Percentiles rank a stretch among this genome's conserved stretches.
These are phyloP conservation scores for Brachystomella parvula DNA, from an alignment of 1,140 invertebrate species.

Conservation along the genomic window DNA sequence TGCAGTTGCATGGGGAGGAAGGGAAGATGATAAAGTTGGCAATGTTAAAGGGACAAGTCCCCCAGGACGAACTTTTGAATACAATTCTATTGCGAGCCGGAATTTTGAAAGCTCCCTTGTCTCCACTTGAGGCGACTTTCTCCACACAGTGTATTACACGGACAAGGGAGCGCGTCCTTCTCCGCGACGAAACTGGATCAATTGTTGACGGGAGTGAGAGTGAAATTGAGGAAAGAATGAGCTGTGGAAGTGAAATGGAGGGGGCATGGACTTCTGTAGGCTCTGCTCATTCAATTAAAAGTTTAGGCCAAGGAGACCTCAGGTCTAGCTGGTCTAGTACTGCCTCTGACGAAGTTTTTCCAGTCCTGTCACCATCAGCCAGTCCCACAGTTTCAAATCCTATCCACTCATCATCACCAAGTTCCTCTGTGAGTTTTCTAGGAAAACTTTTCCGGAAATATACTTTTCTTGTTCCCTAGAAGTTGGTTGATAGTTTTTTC, in stretches of 20 bases:
- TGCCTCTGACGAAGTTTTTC: not conserved
- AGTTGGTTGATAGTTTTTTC: too few species aligned
- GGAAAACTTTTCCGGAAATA: too few species aligned
- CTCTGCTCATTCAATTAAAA: constrained; percentile 6
- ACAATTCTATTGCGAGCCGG: constrained; percentile 60
- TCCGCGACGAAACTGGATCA: constrained; percentile 55
- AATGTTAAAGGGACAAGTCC: constrained; percentile 56
- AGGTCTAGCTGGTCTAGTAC: not conserved
- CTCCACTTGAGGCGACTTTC: constrained; percentile 61
- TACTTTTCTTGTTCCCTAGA: too few species aligned
- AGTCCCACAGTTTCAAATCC: not conserved
- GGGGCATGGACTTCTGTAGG: not conserved
- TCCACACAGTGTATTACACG: constrained; percentile 64
- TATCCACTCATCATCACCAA: not conserved
- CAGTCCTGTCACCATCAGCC: not conserved
- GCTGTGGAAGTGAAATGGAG: not conserved
- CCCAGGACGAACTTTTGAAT: constrained; percentile 62
- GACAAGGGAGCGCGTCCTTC: constrained; percentile 64
- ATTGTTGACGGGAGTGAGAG: constrained; percentile 62
- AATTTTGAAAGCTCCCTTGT: constrained; percentile 56
- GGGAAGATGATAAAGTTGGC: constrained; percentile 61
- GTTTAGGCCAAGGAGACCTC: not conserved
- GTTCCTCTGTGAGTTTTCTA: not conserved
- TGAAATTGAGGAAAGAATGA: constrained; percentile 55
- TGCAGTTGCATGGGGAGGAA: constrained; percentile 60